Percentiles rank a stretch among this genome's conserved stretches.
Conservation (phyloP, 2,113 vertebrate genomes). For the Monopterus albus region DNA sequence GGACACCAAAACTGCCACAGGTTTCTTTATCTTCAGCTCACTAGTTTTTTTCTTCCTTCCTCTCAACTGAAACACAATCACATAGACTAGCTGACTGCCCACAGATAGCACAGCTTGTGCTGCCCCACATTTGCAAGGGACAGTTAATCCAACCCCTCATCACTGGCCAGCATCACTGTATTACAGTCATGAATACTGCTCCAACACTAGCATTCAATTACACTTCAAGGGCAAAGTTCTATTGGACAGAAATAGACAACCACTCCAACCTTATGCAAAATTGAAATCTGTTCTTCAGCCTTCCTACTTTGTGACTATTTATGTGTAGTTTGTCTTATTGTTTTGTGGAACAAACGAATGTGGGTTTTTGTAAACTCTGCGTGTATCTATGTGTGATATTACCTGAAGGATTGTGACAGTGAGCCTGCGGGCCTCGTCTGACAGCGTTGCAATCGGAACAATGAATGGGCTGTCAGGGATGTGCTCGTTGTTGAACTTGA, state of each 20-base stretch:
- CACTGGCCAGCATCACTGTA: slow-evolving; percentile 62
- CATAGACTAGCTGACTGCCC: slow-evolving; percentile 38
- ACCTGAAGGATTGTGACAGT: slow-evolving; percentile 97
- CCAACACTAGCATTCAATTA: slow-evolving; percentile 58
- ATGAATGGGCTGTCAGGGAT: slow-evolving; percentile 97
- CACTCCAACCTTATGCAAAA: slow-evolving; percentile 25
- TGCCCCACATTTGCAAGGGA: slow-evolving; percentile 63
- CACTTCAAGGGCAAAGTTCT: slow-evolving; percentile 65
- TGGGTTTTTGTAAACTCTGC: slow-evolving; percentile 1
- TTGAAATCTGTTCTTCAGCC: slow-evolving; percentile 22
- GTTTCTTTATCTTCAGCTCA: slow-evolving; percentile 34
- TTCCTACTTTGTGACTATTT: slow-evolving; percentile 18
- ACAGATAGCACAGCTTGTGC: slow-evolving; percentile 65
- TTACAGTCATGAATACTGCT: slow-evolving; percentile 41
- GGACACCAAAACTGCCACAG: slow-evolving; percentile 33
- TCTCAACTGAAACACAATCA: slow-evolving; percentile 46
- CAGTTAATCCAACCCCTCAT: slow-evolving; percentile 79
- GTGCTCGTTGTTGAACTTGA: slow-evolving; percentile 98
- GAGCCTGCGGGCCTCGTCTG: slow-evolving; percentile 92
- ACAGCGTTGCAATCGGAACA: slow-evolving; percentile 93
- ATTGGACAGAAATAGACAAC: slow-evolving; percentile 45
- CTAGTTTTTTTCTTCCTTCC: slow-evolving; percentile 26
- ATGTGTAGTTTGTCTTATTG: slow-evolving; percentile 3
- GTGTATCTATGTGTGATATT: slow-evolving; percentile 9
- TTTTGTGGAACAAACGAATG: slow-evolving; percentile 11